Evolutionary conservation across 2,888 invertebrate genomes (phyloP).

Genomic region (Pterobdella sp.): DNA sequence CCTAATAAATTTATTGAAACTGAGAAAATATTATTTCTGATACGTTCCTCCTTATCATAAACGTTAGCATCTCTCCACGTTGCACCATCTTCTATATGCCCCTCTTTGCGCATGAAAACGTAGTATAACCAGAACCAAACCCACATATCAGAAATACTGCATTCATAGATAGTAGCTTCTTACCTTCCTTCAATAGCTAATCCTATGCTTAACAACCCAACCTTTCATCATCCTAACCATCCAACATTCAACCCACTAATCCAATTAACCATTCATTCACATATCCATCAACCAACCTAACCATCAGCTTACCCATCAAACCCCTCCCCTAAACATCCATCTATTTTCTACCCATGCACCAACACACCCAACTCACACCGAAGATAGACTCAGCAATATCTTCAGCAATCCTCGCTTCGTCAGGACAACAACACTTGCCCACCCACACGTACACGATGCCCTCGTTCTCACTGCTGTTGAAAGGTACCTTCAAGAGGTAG

Average conservation of each 20-base stretch:
- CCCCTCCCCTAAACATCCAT: neutral
- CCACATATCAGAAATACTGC: too few species aligned
- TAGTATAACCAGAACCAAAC: too few species aligned
- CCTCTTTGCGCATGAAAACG: too few species aligned
- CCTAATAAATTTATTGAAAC: too few species aligned
- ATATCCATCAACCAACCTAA: neutral
- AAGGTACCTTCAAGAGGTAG: constrained; percentile 78
- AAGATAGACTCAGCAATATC: constrained; percentile 79
- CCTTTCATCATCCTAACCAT: neutral
- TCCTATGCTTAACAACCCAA: neutral
- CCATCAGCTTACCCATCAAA: neutral
- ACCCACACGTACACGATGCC: constrained; percentile 95
- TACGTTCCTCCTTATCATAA: neutral
- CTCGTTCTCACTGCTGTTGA: constrained; percentile 73
- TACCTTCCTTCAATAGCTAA: too few species aligned
- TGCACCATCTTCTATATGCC: too few species aligned
- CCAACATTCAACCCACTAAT: neutral
- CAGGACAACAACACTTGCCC: constrained; percentile 72
- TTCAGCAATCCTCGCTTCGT: constrained; percentile 76
- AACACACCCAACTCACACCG: constrained; percentile 50
- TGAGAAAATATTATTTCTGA: neutral
- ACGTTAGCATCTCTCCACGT: too few species aligned
- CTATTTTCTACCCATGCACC: too few species aligned
- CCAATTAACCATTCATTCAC: too few species aligned
- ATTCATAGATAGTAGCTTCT: too few species aligned